Percentiles rank a stretch among this genome's conserved stretches.
Evolutionary conservation across 2,797 vertebrate species (phyloP).

Genomic region (Amphiprion clarkii): DNA sequence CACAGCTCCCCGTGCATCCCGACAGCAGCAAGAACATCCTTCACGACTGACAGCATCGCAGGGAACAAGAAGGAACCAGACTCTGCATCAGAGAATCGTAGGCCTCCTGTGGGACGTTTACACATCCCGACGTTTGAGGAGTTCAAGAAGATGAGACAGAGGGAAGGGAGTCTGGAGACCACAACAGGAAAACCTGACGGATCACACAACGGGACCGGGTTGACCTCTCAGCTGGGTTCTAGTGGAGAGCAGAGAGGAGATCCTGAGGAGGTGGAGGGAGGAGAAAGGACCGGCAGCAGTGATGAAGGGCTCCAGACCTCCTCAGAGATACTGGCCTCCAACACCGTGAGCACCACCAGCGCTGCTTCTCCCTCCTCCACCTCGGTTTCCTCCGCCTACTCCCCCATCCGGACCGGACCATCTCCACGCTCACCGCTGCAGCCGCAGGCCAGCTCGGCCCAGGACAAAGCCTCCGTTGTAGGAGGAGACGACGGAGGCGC

Average conservation of each 20-base stretch:
- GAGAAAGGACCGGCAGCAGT: conserved; percentile 31
- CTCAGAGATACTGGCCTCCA: conserved; percentile 31
- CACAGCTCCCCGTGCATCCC: conserved; percentile 63
- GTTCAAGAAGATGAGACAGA: conserved; percentile 91
- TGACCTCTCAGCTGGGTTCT: not conserved
- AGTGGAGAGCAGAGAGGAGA: conserved; percentile 4
- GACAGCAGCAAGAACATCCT: conserved; percentile 73
- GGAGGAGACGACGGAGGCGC: conserved; percentile 29
- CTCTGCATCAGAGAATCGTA: conserved; percentile 70
- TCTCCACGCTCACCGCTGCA: conserved; percentile 87
- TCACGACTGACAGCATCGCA: conserved; percentile 83
- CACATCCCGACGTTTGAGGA: conserved; percentile 93
- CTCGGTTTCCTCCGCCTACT: conserved; percentile 34
- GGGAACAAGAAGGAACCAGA: conserved; percentile 33
- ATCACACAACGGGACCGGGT: conserved; percentile 11
- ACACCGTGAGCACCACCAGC: conserved; percentile 14
- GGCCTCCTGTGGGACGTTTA: conserved; percentile 78
- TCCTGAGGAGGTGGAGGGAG: conserved; percentile 25
- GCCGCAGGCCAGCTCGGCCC: conserved; percentile 64
- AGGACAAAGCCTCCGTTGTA: conserved; percentile 23
- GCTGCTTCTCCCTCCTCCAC: conserved; percentile 14
- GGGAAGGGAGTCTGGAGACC: conserved; percentile 63
- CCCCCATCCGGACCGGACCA: conserved; percentile 89
- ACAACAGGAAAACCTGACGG: conserved; percentile 24
- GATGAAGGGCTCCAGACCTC: conserved; percentile 31